A percentile compares a stretch with the other conserved stretches of the same genome.
phyloP scores from a whole-genome alignment of 2,113 vertebrate species.

The Trogon surrucura region DNA sequence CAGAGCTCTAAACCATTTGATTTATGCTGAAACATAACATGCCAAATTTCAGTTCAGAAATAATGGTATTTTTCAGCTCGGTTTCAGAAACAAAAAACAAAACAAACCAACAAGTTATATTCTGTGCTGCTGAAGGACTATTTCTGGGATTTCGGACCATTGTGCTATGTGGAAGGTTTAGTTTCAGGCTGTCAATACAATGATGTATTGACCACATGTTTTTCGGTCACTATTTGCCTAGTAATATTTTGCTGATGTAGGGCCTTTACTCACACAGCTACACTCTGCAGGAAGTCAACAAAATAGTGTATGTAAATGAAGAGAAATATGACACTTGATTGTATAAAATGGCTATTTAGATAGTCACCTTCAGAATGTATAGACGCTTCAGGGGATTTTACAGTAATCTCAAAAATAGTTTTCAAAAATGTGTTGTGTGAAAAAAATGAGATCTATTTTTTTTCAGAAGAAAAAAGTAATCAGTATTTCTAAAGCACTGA shows the following conservation, averaged over 20 bases:
- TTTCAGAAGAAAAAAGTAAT: background rate
- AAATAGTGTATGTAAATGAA: background rate
- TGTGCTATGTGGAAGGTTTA: background rate
- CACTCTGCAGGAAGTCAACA: background rate
- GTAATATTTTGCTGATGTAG: background rate
- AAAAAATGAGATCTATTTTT: background rate
- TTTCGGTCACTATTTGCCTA: background rate
- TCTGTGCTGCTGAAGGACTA: background rate
- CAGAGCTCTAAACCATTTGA: background rate
- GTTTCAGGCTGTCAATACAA: background rate
- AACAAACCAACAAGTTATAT: background rate
- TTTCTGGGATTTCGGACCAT: background rate
- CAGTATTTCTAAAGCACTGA: background rate
- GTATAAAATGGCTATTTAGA: background rate
- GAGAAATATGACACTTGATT: background rate
- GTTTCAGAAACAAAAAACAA: background rate
- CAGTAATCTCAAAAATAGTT: background rate
- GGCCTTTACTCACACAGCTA: background rate
- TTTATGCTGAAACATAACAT: background rate
- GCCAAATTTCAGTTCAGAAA: background rate
- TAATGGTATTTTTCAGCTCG: background rate
- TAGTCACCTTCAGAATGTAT: background rate
- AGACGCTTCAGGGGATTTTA: background rate
- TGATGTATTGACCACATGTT: background rate
- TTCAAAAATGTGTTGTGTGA: background rate